Conservation (phyloP, 2,113 vertebrate species). For the Phodopus roborovskii region DNA sequence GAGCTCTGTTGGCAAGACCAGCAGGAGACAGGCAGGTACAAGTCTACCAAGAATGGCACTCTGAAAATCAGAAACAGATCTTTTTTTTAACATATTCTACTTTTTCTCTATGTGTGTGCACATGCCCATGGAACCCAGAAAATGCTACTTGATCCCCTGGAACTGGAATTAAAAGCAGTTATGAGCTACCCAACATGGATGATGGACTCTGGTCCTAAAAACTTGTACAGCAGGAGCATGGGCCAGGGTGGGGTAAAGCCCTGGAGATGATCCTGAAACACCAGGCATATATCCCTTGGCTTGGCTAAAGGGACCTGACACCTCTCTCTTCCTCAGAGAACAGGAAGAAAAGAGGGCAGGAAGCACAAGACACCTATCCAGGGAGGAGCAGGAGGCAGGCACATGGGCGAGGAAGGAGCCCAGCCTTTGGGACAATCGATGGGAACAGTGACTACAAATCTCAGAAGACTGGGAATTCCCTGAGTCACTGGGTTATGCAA, state of each 20-base stretch:
- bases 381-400: neutral
- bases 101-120: neutral
- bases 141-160: neutral
- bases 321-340: too few species aligned
- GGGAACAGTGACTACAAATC: neutral
- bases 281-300: neutral
- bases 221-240: neutral
- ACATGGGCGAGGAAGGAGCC: neutral
- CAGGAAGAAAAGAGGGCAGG: neutral
- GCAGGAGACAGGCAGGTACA: neutral
- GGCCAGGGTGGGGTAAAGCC: too few species aligned
- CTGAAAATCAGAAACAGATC: neutral
- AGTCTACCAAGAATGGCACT: neutral
- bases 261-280: neutral
- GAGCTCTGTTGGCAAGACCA: neutral
- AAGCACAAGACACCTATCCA: neutral
- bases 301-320: neutral
- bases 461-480: neutral
- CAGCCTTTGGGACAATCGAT: neutral
- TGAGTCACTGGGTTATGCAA: constrained; percentile 10
- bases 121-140: neutral
- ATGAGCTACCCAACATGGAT: neutral
- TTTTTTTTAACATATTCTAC: neutral
- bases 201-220: neutral
- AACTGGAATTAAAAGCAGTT: neutral